These are phyloP conservation scores for Netta rufina DNA, from an alignment of 2,797 vertebrate genomes.

Conservation along the genomic window DNA sequence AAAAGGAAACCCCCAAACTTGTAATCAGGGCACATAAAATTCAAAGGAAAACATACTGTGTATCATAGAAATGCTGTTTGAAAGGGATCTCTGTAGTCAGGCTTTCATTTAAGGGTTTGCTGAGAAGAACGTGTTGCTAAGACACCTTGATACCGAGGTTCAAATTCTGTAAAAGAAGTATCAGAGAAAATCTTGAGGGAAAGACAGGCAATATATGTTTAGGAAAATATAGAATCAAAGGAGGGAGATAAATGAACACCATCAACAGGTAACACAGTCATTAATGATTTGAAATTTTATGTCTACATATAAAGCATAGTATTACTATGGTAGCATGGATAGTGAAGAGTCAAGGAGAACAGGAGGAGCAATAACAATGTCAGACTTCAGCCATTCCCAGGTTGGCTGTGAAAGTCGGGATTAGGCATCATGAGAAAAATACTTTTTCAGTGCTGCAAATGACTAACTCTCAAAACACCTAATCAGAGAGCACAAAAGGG, in stretches of 20 bases:
- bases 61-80: not conserved
- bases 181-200: not conserved
- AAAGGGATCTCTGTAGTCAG: not conserved
- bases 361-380: not conserved
- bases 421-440: not conserved
- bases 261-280: not conserved
- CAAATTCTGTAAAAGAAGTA: not conserved
- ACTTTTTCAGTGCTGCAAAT: not conserved
- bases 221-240: not conserved
- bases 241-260: not conserved
- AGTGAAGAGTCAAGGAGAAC: not conserved
- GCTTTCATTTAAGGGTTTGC: not conserved
- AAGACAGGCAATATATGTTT: not conserved
- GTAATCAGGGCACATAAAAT: not conserved
- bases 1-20: not conserved
- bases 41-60: not conserved
- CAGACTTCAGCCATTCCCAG: not conserved
- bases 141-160: not conserved
- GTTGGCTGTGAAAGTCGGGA: not conserved
- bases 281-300: not conserved
- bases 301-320: not conserved
- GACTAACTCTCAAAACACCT: not conserved
- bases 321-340: fast-evolving
- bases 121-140: not conserved
- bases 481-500: not conserved